Evolutionary conservation across 2,888 invertebrate genomes (phyloP).

Genomic region (Tenthredo mesomela): DNA sequence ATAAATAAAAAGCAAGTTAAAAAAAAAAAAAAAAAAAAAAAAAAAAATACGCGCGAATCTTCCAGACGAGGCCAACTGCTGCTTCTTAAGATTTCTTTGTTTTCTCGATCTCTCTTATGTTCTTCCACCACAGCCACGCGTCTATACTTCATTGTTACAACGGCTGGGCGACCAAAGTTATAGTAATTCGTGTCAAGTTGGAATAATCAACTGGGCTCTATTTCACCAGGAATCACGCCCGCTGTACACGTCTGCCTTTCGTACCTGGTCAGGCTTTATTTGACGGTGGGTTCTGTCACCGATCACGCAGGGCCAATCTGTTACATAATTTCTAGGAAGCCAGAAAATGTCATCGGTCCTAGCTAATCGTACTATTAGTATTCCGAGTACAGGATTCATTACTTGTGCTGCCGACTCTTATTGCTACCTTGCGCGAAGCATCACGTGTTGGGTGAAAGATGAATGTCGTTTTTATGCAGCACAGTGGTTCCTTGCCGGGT

Average conservation of each 20-base stretch:
- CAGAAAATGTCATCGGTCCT: constrained; percentile 46
- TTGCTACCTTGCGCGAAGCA: constrained; percentile 50
- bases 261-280: constrained; percentile 8
- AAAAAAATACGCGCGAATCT: constrained; percentile 10
- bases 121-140: constrained; percentile 9
- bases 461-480: constrained; percentile 52
- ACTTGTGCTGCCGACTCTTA: constrained; percentile 54
- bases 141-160: constrained; percentile 7
- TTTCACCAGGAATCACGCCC: constrained; percentile 1
- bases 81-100: constrained; percentile 29
- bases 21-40: too few species aligned
- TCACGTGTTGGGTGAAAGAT: constrained; percentile 49
- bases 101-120: constrained; percentile 3
- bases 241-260: constrained; percentile 35
- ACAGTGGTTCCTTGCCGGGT: constrained; percentile 32
- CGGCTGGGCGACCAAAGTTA: constrained; percentile 10
- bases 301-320: constrained; percentile 21
- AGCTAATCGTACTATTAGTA: constrained; percentile 52
- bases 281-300: background rate
- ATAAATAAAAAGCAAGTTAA: background rate
- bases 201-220: background rate
- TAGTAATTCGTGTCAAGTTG: constrained; percentile 29
- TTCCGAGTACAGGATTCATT: constrained; percentile 50
- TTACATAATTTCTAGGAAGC: constrained; percentile 42
- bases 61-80: background rate